Percentiles rank a stretch among this genome's conserved stretches.
phyloP scores from a whole-genome alignment of 2,113 vertebrate genomes.

The Sardina pilchardus region DNA sequence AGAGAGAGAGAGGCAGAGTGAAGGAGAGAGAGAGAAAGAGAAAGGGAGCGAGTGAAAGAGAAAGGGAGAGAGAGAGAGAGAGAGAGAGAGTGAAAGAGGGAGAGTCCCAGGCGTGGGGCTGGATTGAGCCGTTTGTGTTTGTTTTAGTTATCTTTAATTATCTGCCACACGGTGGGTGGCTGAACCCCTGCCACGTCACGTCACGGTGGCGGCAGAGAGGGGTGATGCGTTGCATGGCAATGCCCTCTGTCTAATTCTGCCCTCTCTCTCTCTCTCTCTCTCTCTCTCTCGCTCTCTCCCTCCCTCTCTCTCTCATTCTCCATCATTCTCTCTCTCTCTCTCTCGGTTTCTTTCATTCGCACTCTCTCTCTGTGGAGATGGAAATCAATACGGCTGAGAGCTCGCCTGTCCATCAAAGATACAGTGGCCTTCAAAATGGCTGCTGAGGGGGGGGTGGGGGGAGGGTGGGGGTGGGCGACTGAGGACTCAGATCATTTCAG shows the following conservation, averaged over 20 bases:
- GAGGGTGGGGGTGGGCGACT: slow-evolving; percentile 20
- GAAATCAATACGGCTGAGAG: slow-evolving; percentile 44
- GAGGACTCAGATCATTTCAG: slow-evolving; percentile 41
- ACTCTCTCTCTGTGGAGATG: slow-evolving; percentile 35
- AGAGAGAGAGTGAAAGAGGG: slow-evolving; percentile 33
- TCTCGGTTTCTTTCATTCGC: slow-evolving; percentile 12
- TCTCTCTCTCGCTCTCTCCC: slow-evolving; percentile 22
- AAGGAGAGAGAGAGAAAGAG: slow-evolving; percentile 44
- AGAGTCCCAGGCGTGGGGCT: slow-evolving; percentile 45
- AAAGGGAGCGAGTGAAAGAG: slow-evolving; percentile 37
- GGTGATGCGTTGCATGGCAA: slow-evolving; percentile 32
- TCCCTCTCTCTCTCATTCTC: slow-evolving; percentile 27
- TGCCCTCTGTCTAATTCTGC: slow-evolving; percentile 25
- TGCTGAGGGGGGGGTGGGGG: slow-evolving; percentile 14
- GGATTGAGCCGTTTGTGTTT: slow-evolving; percentile 64
- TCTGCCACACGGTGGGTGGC: slow-evolving; percentile 51
- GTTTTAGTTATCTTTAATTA: slow-evolving; percentile 72
- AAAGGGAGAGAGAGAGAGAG: slow-evolving; percentile 28
- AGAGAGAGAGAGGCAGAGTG: slow-evolving; percentile 41
- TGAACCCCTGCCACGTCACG: slow-evolving; percentile 21
- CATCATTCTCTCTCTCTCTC: slow-evolving; percentile 27
- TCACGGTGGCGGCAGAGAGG: background rate
- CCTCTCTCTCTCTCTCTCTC: background rate
- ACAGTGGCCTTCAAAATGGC: slow-evolving; percentile 43
- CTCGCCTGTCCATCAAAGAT: slow-evolving; percentile 44